phyloP scores from a whole-genome alignment of 2,888 invertebrate genomes.

The Tuberolachnus salignus region DNA sequence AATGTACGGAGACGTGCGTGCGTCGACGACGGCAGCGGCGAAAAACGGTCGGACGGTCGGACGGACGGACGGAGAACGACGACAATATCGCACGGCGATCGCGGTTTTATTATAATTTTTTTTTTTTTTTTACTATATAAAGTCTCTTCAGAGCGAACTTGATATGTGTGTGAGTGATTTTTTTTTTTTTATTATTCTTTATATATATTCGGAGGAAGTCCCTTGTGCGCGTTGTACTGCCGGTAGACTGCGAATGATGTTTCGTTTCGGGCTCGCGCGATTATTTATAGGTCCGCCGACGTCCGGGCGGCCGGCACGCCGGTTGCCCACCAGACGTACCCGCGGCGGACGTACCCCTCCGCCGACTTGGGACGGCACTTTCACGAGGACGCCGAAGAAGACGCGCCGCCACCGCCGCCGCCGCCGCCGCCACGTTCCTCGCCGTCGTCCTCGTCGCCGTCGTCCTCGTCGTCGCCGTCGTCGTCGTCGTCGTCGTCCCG shows the following conservation, averaged over 20 bases:
- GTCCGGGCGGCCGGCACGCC: background rate
- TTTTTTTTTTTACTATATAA: too few species aligned
- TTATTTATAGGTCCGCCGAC: slow-evolving; percentile 32
- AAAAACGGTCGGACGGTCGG: too few species aligned
- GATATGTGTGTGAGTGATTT: too few species aligned
- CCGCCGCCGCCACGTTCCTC: background rate
- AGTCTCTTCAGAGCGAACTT: too few species aligned
- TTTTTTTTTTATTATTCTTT: too few species aligned
- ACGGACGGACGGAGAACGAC: too few species aligned
- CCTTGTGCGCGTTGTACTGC: slow-evolving; percentile 7
- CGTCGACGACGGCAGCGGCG: too few species aligned
- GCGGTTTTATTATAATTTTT: too few species aligned
- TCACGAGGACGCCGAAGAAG: slow-evolving; percentile 23
- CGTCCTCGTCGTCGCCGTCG: background rate
- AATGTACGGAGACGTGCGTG: too few species aligned
- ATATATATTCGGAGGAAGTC: too few species aligned
- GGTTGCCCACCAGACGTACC: slow-evolving; percentile 1
- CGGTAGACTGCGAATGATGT: slow-evolving; percentile 39
- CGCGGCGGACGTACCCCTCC: slow-evolving; percentile 10
- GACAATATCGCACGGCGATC: too few species aligned
- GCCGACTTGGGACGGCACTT: slow-evolving; percentile 1
- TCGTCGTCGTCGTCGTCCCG: background rate
- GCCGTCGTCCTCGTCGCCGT: background rate
- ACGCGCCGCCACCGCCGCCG: background rate
- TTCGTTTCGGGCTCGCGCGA: slow-evolving; percentile 13